Conservation (phyloP, 2,797 vertebrate species). For the Aphelocoma californica region DNA sequence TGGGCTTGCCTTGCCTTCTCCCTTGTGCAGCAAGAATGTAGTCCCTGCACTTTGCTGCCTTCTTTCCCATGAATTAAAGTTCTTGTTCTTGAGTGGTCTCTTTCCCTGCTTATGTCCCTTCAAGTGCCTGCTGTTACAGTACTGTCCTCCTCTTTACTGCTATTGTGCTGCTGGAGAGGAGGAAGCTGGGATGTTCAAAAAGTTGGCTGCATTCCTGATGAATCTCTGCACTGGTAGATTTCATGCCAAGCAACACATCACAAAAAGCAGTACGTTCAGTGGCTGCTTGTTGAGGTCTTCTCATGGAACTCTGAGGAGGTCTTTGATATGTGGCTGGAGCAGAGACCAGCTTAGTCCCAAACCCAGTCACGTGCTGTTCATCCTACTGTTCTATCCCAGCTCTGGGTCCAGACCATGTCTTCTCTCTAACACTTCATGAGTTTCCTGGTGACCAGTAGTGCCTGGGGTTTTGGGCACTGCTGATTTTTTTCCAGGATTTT, state of each 20-base stretch:
- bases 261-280: neutral
- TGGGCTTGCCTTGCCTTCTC: neutral
- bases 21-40: neutral
- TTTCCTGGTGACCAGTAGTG: neutral
- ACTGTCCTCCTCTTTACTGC: neutral
- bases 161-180: neutral
- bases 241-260: neutral
- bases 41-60: neutral
- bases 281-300: neutral
- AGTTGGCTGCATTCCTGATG: neutral
- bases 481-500: neutral
- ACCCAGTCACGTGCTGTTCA: neutral
- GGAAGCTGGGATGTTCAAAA: neutral
- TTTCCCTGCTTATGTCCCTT: neutral
- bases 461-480: neutral
- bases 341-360: neutral
- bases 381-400: neutral
- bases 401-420: neutral
- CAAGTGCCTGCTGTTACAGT: constrained; percentile 8
- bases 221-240: neutral
- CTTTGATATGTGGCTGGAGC: neutral
- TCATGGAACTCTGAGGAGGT: neutral
- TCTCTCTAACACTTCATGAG: neutral
- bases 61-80: constrained; percentile 36
- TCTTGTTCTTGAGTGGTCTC: neutral